Conservation (phyloP, 2,888 invertebrate species). For the Cantharis rufa region DNA sequence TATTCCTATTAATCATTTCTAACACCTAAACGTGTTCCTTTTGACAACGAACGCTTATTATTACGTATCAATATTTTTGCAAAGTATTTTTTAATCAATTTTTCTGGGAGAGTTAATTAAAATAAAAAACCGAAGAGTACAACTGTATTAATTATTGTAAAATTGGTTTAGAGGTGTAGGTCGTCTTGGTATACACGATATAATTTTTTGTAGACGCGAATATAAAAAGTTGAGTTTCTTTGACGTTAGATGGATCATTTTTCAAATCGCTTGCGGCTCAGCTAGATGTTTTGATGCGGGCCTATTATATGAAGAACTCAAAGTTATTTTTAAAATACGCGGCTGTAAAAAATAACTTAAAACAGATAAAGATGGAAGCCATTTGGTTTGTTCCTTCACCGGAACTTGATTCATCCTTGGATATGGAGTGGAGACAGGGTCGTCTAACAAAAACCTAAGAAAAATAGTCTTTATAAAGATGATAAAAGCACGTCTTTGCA, state of each 20-base stretch:
- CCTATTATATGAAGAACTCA: conserved; percentile 46
- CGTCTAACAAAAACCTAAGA: conserved; percentile 54
- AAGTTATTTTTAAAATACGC: conserved; percentile 35
- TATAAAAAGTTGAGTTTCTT: conserved; percentile 41
- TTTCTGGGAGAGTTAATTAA: background rate
- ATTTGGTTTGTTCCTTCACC: conserved; percentile 41
- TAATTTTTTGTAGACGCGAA: conserved; percentile 34
- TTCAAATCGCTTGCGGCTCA: conserved; percentile 55
- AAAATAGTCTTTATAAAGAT: conserved; percentile 58
- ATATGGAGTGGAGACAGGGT: conserved; percentile 51
- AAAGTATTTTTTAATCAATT: background rate
- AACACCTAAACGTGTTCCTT: conserved; percentile 16
- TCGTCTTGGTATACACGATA: conserved; percentile 18
- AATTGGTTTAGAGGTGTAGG: conserved; percentile 10
- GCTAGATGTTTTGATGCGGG: conserved; percentile 54
- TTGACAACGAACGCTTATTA: background rate
- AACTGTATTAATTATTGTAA: conserved; percentile 2
- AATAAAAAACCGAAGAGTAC: background rate
- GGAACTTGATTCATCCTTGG: conserved; percentile 47
- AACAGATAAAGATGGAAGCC: conserved; percentile 43
- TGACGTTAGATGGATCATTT: conserved; percentile 57
- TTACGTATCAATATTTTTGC: background rate
- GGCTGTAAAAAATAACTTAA: conserved; percentile 32
- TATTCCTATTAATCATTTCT: conserved; percentile 28
- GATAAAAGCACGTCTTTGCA: conserved; percentile 58